Base-by-base conservation (phyloP, 2,888 invertebrate species). In the Elysia crispata region DNA sequence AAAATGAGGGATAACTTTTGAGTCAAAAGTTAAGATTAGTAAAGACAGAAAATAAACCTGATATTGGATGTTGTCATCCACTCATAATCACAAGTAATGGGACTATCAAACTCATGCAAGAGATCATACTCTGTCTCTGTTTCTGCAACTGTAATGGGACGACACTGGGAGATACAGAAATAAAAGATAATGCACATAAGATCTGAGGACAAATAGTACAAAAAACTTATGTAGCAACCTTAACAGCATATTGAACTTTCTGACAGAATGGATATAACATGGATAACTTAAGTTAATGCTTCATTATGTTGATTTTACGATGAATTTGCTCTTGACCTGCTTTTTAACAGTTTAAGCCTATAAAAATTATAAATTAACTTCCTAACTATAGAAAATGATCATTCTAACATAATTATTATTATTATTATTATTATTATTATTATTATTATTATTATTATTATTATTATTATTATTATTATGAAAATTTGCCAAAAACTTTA, bases 121-220 rank as follows among this genome's bases (percentile, higher is more conserved):
- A 97, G 90, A 87, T 97, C 97, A 86, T 95, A 95, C 79, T 96
- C 95, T 0, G 94, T 95, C 94, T 96, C 96, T 60, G 87, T 86
- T 85, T 95, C 94, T 41, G 95, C 89, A 0, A 95, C 95, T 0
- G 96, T 96, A 76, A 97, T 94, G 0, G 96, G 95, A 8, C 96
- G 94, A 0, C 95, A 95, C 94, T 97, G 95, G n/a, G 96, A 62
- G 28, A 64, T 49, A 64, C 25, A 13, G 23, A 31, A 49, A 60
- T n/a, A n/a, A n/a, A 66, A 15, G 25, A 18, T 1, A n/a, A 66
- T 0, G 25, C 66, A 66, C 66, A 1, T 23, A 66, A 1, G 15
- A 15, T 28, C 28, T 66, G 66, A 18, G 15, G 1, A 28, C n/a
- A 18, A n/a, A 31, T 41, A n/a, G n/a, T n/a, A n/a, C n/a, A n/a